These are phyloP conservation scores for Chaetorhynchus papuensis DNA, from an alignment of 2,113 vertebrate species.

Conservation along the genomic window DNA sequence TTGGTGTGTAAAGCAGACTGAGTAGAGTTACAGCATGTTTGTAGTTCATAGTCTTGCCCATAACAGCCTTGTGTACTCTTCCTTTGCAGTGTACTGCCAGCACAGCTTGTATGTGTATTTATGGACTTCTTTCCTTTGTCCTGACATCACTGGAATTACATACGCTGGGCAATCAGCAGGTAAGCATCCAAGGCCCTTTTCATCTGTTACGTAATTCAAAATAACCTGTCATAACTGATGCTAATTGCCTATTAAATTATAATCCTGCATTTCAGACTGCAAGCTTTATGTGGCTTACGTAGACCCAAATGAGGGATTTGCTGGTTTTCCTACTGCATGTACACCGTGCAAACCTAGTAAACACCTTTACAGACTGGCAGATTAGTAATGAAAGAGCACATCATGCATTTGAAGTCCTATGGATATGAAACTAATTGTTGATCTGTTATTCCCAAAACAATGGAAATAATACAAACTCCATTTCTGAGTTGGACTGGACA, in stretches of 20 bases:
- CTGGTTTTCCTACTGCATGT: not conserved
- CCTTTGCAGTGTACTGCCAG: conserved; percentile 87
- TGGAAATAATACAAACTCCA: not conserved
- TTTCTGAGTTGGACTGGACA: not conserved
- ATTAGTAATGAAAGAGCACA: not conserved
- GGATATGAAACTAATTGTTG: not conserved
- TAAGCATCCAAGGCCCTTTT: conserved; percentile 16
- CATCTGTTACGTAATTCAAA: not conserved
- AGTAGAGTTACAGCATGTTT: not conserved
- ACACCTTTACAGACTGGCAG: not conserved
- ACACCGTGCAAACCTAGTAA: not conserved
- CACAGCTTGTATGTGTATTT: conserved; percentile 93
- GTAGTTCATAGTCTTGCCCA: not conserved
- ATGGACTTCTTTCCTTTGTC: conserved; percentile 92
- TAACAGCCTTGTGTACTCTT: not conserved
- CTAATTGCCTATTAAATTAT: not conserved
- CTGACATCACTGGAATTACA: conserved; percentile 91
- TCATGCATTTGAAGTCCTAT: not conserved
- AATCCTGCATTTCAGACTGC: not conserved
- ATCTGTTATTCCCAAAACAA: not conserved
- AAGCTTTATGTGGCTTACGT: not conserved
- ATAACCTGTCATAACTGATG: not conserved
- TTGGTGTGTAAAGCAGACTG: not conserved
- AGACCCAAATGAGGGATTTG: not conserved
- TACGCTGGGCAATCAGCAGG: conserved; percentile 88